These are phyloP conservation scores for Chrysomallon squamiferum DNA, from an alignment of 1,140 invertebrate species.

Conservation along the genomic window DNA sequence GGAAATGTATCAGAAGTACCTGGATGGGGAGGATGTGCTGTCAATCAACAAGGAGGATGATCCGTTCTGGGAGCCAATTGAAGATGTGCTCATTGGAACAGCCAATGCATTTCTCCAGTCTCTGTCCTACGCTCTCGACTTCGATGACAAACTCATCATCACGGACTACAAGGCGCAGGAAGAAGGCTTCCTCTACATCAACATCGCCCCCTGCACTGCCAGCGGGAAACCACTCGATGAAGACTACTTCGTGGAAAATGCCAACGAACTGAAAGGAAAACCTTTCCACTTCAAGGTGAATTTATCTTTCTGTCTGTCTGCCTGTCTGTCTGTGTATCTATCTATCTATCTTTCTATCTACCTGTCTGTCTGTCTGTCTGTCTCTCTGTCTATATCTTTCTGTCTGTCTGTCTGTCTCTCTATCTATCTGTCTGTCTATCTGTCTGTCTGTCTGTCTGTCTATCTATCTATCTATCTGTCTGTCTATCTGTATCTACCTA, in stretches of 20 bases:
- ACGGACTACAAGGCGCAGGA: slow-evolving; percentile 63
- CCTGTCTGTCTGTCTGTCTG: background rate
- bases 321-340: no score
- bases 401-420: no score
- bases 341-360: no score
- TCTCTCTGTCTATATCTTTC: no score
- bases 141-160: slow-evolving; percentile 58
- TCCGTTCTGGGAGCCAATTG: slow-evolving; percentile 64
- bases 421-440: no score
- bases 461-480: no score
- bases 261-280: slow-evolving; percentile 56
- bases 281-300: slow-evolving; percentile 62
- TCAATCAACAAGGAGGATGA: slow-evolving; percentile 59
- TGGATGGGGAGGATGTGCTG: slow-evolving; percentile 60
- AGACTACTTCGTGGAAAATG: slow-evolving; percentile 60
- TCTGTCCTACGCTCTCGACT: slow-evolving; percentile 60
- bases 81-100: slow-evolving; percentile 61
- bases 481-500: no score
- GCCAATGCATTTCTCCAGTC: slow-evolving; percentile 62
- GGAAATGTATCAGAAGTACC: slow-evolving; percentile 62
- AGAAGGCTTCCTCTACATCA: slow-evolving; percentile 55
- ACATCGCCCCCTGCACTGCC: slow-evolving; percentile 61
- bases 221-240: slow-evolving; percentile 61
- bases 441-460: no score
- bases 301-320: background rate